phyloP scores from a whole-genome alignment of 1,140 invertebrate genomes.

The Meloidogyne hapla region DNA sequence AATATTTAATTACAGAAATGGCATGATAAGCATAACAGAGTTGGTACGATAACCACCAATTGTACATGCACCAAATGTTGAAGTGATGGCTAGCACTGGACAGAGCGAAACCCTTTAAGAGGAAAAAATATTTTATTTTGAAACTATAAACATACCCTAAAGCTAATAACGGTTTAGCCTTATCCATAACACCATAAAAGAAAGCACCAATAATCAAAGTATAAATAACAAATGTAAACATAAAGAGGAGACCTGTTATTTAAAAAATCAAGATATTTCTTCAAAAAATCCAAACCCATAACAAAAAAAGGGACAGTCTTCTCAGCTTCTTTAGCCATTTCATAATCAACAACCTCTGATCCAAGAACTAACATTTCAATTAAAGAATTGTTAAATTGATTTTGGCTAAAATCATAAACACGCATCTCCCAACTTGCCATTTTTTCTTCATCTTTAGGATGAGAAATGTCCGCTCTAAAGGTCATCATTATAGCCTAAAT shows the following conservation, averaged over 20 bases:
- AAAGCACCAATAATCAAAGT: conserved; percentile 44
- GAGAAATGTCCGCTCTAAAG: conserved; percentile 48
- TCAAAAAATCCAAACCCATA: conserved; percentile 27
- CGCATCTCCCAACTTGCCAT: conserved; percentile 45
- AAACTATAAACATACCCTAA: conserved; percentile 30
- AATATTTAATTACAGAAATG: conserved; percentile 54
- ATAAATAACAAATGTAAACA: conserved; percentile 47
- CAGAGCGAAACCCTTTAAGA: conserved; percentile 37
- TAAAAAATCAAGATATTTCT: conserved; percentile 13
- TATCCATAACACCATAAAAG: conserved; percentile 48
- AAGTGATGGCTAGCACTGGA: conserved; percentile 50
- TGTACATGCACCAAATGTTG: conserved; percentile 56
- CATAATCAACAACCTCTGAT: conserved; percentile 58
- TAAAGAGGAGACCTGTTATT: conserved; percentile 46
- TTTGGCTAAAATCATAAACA: conserved; percentile 32
- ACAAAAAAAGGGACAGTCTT: conserved; percentile 57
- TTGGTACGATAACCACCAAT: conserved; percentile 50
- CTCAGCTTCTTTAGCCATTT: conserved; percentile 59
- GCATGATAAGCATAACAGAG: conserved; percentile 60
- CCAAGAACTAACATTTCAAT: conserved; percentile 50
- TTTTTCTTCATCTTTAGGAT: conserved; percentile 43
- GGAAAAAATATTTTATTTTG: no score
- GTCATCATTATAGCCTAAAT: conserved; percentile 48
- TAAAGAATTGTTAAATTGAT: conserved; percentile 32
- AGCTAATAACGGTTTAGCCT: conserved; percentile 40